Evolutionary conservation across 2,888 invertebrate genomes (phyloP).

Genomic region (Orthosia gracilis): DNA sequence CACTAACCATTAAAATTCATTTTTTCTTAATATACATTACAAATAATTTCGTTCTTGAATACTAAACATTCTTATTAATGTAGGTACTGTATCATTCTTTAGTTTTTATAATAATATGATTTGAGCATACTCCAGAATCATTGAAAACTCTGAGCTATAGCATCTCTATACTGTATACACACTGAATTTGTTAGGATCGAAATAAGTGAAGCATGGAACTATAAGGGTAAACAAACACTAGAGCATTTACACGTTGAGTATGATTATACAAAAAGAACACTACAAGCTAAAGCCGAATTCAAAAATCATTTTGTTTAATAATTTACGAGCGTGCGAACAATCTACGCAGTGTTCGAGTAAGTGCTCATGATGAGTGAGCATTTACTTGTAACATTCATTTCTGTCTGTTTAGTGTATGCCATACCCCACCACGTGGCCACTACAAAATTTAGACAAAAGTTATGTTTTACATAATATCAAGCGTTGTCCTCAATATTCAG

Average conservation of each 20-base stretch:
- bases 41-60: constrained; percentile 87
- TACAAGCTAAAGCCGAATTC: not conserved
- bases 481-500: not conserved
- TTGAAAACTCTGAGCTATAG: constrained; percentile 65
- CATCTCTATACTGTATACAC: constrained; percentile 83
- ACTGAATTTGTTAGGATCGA: constrained; percentile 37
- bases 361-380: not conserved
- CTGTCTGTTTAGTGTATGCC: not conserved
- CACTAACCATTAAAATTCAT: constrained; percentile 90
- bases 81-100: constrained; percentile 70
- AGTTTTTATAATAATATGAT: constrained; percentile 72
- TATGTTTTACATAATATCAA: not conserved
- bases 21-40: constrained; percentile 91
- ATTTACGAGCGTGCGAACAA: not conserved
- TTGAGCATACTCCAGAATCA: constrained; percentile 81
- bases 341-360: not conserved
- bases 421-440: not conserved
- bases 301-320: not conserved
- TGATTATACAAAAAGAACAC: not conserved
- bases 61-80: constrained; percentile 74
- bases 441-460: not conserved
- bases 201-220: constrained; percentile 23
- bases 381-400: not conserved
- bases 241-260: constrained; percentile 11
- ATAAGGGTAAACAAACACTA: constrained; percentile 6